A percentile compares a stretch with the other conserved stretches of the same genome.
Conservation (phyloP, 2,113 vertebrate species). For the Gopherus flavomarginatus region DNA sequence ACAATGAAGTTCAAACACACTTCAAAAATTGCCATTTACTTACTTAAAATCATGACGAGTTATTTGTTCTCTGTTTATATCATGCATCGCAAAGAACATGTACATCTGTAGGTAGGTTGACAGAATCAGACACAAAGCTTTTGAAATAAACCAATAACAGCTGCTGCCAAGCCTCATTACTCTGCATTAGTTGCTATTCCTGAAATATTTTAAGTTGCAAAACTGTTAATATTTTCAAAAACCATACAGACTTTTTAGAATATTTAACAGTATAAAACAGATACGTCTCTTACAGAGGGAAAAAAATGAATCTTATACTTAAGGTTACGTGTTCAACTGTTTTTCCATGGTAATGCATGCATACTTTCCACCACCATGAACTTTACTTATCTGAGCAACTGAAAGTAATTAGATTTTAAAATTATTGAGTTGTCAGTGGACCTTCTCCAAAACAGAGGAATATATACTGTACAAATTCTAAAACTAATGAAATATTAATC, state of each 20-base stretch:
- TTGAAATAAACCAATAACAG: conserved; percentile 79
- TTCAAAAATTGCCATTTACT: conserved; percentile 53
- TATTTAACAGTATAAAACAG: conserved; percentile 66
- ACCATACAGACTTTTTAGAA: conserved; percentile 68
- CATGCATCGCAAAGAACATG: conserved; percentile 61
- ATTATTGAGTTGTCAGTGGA: conserved; percentile 55
- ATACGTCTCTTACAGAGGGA: conserved; percentile 34
- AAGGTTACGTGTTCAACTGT: conserved; percentile 57
- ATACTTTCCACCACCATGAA: conserved; percentile 63
- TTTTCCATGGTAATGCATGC: conserved; percentile 67
- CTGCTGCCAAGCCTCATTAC: conserved; percentile 77
- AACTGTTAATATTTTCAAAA: conserved; percentile 62
- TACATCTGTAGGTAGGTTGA: conserved; percentile 74
- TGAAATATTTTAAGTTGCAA: conserved; percentile 59
- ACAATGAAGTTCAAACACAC: conserved; percentile 56
- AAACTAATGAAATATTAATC: conserved; percentile 63
- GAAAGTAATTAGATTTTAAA: conserved; percentile 79
- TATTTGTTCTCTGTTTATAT: conserved; percentile 63
- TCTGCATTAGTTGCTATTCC: conserved; percentile 65
- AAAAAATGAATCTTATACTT: conserved; percentile 23
- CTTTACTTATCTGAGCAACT: conserved; percentile 81
- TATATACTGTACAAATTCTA: conserved; percentile 44
- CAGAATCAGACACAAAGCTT: conserved; percentile 72
- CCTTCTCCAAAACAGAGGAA: conserved; percentile 56
- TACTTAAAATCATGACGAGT: conserved; percentile 70